Conservation (phyloP, 2,797 vertebrate genomes). For the Hydrophis major region DNA sequence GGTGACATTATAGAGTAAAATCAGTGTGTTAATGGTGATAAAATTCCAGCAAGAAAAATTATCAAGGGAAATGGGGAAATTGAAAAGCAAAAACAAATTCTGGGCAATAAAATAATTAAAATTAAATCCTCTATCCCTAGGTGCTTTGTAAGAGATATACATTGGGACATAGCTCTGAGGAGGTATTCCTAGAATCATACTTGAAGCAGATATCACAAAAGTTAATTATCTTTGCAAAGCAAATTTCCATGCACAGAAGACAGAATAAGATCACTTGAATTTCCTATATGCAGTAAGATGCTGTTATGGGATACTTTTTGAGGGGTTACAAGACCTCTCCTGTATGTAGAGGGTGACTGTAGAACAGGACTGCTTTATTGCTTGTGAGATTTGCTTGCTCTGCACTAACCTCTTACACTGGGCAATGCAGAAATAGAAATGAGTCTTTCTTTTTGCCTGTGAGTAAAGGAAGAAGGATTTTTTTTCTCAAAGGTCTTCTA, state of each 20-base stretch:
- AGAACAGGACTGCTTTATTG: not conserved
- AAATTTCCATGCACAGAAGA: not conserved
- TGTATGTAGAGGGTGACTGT: not conserved
- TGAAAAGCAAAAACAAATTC: not conserved
- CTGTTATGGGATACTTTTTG: not conserved
- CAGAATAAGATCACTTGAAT: not conserved
- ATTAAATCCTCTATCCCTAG: not conserved
- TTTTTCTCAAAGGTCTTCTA: constrained; percentile 4
- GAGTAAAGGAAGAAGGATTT: constrained; percentile 3
- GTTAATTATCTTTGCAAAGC: not conserved
- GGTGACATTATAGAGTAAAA: not conserved
- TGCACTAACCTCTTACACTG: constrained; percentile 26
- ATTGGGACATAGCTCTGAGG: not conserved
- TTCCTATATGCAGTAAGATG: not conserved
- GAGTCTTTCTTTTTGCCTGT: constrained; percentile 26
- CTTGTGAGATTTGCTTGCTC: constrained; percentile 20
- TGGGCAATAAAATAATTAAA: not conserved
- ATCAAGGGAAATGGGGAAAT: not conserved
- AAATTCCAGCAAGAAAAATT: not conserved
- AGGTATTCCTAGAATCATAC: not conserved
- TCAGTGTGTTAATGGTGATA: not conserved
- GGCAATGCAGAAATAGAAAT: not conserved
- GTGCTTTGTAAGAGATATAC: not conserved
- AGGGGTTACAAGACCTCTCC: not conserved
- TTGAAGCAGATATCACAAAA: not conserved